Evolutionary conservation across 2,888 invertebrate genomes (phyloP).

Genomic region (Epirrhoe alternata): DNA sequence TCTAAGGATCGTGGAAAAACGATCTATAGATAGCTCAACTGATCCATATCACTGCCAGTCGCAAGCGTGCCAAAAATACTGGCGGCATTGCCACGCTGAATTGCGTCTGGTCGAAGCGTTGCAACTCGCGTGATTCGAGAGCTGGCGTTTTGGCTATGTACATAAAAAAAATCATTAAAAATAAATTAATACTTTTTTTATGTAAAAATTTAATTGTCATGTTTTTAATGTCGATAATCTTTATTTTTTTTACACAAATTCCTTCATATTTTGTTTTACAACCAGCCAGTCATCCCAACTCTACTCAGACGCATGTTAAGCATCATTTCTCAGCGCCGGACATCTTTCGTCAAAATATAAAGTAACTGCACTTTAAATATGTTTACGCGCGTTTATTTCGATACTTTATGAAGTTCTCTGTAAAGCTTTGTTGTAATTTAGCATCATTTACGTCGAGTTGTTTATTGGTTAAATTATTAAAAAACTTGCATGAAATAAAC

Average conservation of each 20-base stretch:
- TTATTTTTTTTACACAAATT: background rate
- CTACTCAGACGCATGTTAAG: slow-evolving; percentile 59
- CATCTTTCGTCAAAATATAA: slow-evolving; percentile 62
- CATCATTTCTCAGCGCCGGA: slow-evolving; percentile 67
- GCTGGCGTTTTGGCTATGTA: too few species aligned
- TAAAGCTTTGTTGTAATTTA: slow-evolving; percentile 6
- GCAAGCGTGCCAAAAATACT: too few species aligned
- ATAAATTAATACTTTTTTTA: too few species aligned
- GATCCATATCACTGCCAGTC: too few species aligned
- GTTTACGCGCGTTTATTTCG: slow-evolving; percentile 47
- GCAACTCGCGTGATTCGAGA: too few species aligned
- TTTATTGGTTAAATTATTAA: too few species aligned
- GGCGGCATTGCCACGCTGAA: too few species aligned
- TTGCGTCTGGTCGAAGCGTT: too few species aligned
- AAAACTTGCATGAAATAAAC: background rate
- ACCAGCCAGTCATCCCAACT: slow-evolving; percentile 44
- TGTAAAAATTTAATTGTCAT: too few species aligned
- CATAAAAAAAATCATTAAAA: too few species aligned
- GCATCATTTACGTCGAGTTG: background rate
- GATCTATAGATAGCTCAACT: too few species aligned
- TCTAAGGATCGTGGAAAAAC: too few species aligned
- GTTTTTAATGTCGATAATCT: background rate
- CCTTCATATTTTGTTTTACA: background rate
- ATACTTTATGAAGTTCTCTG: slow-evolving; percentile 29
- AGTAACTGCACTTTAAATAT: slow-evolving; percentile 55